Base-by-base conservation (phyloP, 2,888 invertebrate species). In the Rhagophthalmus giganteus region DNA sequence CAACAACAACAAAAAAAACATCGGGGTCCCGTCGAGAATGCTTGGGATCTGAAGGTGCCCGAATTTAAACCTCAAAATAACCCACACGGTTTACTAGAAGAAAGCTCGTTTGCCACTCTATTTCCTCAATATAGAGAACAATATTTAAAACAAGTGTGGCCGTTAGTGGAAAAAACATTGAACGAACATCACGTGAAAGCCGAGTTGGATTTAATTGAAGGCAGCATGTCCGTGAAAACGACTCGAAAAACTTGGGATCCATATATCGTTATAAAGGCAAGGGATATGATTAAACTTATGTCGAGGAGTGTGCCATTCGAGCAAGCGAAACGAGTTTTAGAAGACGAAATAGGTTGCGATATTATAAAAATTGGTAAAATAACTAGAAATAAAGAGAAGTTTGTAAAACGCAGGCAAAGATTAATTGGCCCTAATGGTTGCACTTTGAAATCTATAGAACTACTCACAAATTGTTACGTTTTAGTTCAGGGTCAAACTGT, bases 181-280 rank as follows among this genome's bases (percentile, higher is more conserved):
- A 79, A 79, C 16, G 90, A 92, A 64, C 84, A 91, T 72, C 81
- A 84, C 59, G 74, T 98, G 6, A 85, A 87, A 65, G 93, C 90
- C 0, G 94, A 96, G 67, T 76, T 98, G 56, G 97, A 98, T 76
- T 78, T 95, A 1, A 81, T 96, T 2, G 96, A 97, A 79, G 87
- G 98, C 28, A 94, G 93, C 64, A 90, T 99, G 88, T 85, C 87
- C 0, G 99, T 99, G 0, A 83, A 81, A 72, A 99, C 99, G 0
- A 96, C 96, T 0, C 80, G 90, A 41, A 96, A 97, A 79, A 98
- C 98, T 1, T 99, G 94, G 94, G 99, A 99, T 78, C 99, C 99
- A 0, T 98, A 90, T 63, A 90, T 96, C 41, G 92, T 99, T 31
- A 81, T 99, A 15, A 98, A 98, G 78, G 94, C 96, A 0, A 81